Percentiles rank a stretch among this genome's conserved stretches.
phyloP scores from a whole-genome alignment of 2,113 vertebrate species.

The Forbesichthys agassizii region DNA sequence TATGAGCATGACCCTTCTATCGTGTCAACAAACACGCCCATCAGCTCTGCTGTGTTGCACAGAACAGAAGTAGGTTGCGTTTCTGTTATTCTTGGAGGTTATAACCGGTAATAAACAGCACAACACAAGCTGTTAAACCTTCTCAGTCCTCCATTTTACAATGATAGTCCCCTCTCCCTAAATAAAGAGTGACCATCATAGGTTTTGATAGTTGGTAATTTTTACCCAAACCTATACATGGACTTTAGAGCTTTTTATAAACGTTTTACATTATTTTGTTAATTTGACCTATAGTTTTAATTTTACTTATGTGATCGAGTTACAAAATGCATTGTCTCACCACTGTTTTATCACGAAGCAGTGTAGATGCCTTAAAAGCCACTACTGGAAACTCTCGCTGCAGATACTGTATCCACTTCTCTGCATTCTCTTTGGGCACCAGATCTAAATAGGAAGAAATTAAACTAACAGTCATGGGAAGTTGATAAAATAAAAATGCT shows the following conservation, averaged over 20 bases:
- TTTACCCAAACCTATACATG: too few relatives aligned
- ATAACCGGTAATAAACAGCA: constrained; percentile 71
- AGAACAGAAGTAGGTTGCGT: constrained; percentile 18
- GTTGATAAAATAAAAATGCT: not conserved
- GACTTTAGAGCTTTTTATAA: too few relatives aligned
- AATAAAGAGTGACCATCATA: not conserved
- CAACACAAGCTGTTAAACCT: constrained; percentile 61
- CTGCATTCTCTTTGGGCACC: constrained; percentile 85
- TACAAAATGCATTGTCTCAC: constrained; percentile 53
- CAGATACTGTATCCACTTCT: constrained; percentile 85
- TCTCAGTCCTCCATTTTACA: constrained; percentile 67
- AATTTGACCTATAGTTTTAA: not conserved
- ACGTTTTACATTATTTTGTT: too few relatives aligned
- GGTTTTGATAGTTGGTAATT: too few relatives aligned
- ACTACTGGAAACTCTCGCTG: constrained; percentile 86
- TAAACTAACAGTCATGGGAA: not conserved
- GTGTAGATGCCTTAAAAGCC: constrained; percentile 85
- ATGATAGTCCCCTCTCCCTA: not conserved
- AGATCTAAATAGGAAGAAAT: constrained; percentile 78
- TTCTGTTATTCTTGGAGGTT: constrained; percentile 65
- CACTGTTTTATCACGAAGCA: constrained; percentile 76
- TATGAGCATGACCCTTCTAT: not conserved
- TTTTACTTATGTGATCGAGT: not conserved
- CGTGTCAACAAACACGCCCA: constrained; percentile 55
- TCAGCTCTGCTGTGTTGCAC: constrained; percentile 12